Base-by-base conservation (phyloP, 1,140 invertebrate genomes). In the Hetaerina americana region DNA sequence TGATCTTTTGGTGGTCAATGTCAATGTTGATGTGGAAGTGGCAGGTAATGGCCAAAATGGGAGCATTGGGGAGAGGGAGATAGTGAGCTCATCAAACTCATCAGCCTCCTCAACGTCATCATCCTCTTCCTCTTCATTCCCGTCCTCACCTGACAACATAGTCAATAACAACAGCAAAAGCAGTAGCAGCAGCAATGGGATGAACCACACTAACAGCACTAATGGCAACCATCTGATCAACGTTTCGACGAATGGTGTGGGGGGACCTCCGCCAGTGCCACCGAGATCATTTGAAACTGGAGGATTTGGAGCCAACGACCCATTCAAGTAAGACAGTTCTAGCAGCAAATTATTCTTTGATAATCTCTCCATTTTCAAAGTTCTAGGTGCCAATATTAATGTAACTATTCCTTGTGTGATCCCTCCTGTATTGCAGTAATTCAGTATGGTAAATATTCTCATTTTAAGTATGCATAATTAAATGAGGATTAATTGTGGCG, bases 191-290 rank as follows among this genome's bases (percentile, higher is more conserved):
- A 73, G 66, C 40, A 67, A 29, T n/a, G 66, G 57, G 25, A 29
- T 12, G 26, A 18, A 25, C 12, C 29, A 57, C 28, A 10, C 25
- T n/a, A 66, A 8, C n/a, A 15, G 25, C 24, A 71, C 18, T 27
- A 68, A 22, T 66, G 66, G 27, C 26, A 40, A 70, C 29, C 29
- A 66, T 5, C 49, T 57, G 22, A 66, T 69, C 28, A 66, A 28
- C n/a, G 68, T 69, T 5, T 27, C 70, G 15, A 27, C 70, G 8
- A 66, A 71, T 67, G 26, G 68, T 69, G 68, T 71, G 26, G 57
- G 29, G 82, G 83, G 80, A 85, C 81, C 83, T 75, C 88, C 87
- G 27, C 88, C 88, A 69, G 85, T 89, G 71, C 88, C 89, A 73
- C 88, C 88, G 25, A 82, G 88, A 73, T 83, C 84, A 75, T 82